phyloP scores from a whole-genome alignment of 2,888 invertebrate genomes.

The Tachystola acroxantha region DNA sequence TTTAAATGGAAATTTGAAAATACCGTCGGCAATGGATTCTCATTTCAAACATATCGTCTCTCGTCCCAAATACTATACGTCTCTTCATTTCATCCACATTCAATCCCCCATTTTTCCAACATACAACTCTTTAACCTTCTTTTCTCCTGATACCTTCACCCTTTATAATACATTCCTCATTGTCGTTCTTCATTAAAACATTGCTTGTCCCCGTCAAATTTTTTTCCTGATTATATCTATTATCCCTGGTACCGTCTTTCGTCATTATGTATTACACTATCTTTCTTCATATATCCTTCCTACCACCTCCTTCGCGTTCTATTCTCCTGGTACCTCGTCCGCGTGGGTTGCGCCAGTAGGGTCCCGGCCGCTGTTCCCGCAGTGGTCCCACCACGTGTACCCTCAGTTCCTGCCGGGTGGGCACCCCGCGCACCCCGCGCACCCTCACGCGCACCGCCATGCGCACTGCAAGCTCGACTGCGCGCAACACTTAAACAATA shows the following conservation, averaged over 20 bases:
- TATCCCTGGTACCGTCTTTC: no score
- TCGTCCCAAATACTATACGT: not conserved
- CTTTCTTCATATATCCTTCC: no score
- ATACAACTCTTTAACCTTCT: not conserved
- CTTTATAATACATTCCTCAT: not conserved
- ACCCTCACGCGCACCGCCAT: slow-evolving; percentile 69
- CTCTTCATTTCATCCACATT: not conserved
- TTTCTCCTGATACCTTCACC: not conserved
- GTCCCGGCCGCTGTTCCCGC: slow-evolving; percentile 92
- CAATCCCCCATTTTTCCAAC: not conserved
- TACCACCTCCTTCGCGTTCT: not conserved
- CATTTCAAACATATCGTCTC: not conserved
- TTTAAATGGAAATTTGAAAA: not conserved
- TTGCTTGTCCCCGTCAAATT: no score
- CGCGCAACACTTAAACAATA: slow-evolving; percentile 70
- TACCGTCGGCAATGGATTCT: not conserved
- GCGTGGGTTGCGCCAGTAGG: slow-evolving; percentile 34
- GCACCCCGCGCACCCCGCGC: slow-evolving; percentile 87
- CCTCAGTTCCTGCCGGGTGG: slow-evolving; percentile 95
- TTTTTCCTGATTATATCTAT: no score
- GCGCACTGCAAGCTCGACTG: slow-evolving; percentile 78
- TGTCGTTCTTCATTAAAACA: no score
- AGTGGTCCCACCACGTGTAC: slow-evolving; percentile 97
- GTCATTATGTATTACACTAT: no score
- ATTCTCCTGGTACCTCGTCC: not conserved